These are phyloP conservation scores for Nothobranchius furzeri DNA, from an alignment of 2,113 vertebrate genomes.

Conservation along the genomic window DNA sequence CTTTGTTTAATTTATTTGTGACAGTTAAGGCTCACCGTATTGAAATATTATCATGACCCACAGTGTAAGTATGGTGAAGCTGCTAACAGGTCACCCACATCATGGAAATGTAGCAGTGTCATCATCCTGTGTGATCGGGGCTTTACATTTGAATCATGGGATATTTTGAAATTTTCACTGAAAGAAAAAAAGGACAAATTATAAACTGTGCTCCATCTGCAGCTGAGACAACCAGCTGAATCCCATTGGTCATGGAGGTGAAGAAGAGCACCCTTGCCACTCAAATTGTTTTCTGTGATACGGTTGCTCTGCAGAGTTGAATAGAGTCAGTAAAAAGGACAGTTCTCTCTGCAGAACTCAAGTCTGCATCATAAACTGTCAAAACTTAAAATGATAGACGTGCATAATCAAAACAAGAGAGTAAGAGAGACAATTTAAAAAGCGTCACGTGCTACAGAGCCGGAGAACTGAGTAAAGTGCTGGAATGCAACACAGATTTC, in stretches of 20 bases:
- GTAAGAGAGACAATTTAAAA: not conserved
- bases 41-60: too few relatives aligned
- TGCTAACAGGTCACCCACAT: too few relatives aligned
- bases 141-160: too few relatives aligned
- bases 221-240: slow-evolving; percentile 3
- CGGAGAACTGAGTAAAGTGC: not conserved
- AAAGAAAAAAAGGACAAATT: not conserved
- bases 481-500: slow-evolving; percentile 8
- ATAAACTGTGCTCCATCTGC: not conserved
- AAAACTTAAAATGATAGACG: not conserved
- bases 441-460: slow-evolving; percentile 4
- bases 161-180: too few relatives aligned
- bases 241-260: not conserved
- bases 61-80: too few relatives aligned
- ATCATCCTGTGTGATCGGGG: too few relatives aligned
- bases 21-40: too few relatives aligned
- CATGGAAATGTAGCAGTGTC: too few relatives aligned
- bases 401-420: not conserved
- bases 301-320: not conserved
- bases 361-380: not conserved
- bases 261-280: slow-evolving; percentile 2
- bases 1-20: too few relatives aligned
- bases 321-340: not conserved
- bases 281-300: not conserved
- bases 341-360: not conserved